Evolutionary conservation across 2,113 vertebrate genomes (phyloP), one percentile per base, ranked within the genome.

Genomic region (Pelvicachromis taeniatus): DNA sequence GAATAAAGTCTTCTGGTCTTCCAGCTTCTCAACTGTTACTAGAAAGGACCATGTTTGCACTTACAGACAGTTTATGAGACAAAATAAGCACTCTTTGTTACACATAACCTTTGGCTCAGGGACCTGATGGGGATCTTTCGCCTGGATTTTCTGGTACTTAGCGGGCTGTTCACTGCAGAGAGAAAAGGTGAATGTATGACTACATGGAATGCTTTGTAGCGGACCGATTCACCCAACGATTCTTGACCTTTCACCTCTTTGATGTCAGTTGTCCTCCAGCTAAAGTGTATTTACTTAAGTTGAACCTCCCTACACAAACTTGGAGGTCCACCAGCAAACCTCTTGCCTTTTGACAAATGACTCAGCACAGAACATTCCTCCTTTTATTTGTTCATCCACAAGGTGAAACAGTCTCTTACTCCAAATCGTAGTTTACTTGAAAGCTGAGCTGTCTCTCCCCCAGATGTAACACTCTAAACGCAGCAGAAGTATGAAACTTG

Each of bases 231-330:
- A 73, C 55, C 78, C 31, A 50, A 42, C 58, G 0, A 11, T 38
- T 58, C 65, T 78, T 78, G 88, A 88, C 85, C 86, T 92, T 91
- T 87, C 29, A 85, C 90, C 89, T 91, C 55, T 77, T 77, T 35
- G 63, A 77, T 78, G 82, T 91, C 79, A 86, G 12, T 65, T 80
- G 83, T 52, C 86, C 77, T 85, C 75, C 6, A 53, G 81, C 53
- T 42, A 53, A 78, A 59, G 73, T n/a, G 2, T 87, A 80, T 92
- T 90, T 91, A 78, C 45, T 88, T 85, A 86, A 89, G 84, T 23
- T 13, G 19, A 78, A 75, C 79, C 78, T 65, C 68, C 63, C 48
- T n/a, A 82, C 53, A 45, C 38, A 73, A 12, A 65, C 33, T 77
- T 33, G 83, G 70, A 84, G 78, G 86, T 91, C 84, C 21, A 21